Conservation (phyloP, 1,140 invertebrate genomes). For the Asobara japonica region DNA sequence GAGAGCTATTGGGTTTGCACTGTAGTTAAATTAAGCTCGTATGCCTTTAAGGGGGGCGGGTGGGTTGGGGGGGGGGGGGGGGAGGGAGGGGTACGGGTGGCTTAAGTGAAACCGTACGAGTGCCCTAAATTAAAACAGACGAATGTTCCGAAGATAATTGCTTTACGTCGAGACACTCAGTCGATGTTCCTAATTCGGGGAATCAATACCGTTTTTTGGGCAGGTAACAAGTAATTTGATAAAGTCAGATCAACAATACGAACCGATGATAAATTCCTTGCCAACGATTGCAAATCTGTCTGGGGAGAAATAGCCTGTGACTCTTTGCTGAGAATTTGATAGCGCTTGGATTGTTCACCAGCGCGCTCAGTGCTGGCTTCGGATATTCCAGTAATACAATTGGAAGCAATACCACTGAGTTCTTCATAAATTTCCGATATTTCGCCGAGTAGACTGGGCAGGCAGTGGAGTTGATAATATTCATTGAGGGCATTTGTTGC, state of each 20-base stretch:
- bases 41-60: no score
- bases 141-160: no score
- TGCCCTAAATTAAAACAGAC: no score
- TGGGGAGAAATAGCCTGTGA: slow-evolving; percentile 48
- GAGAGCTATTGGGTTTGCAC: no score
- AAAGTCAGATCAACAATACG: not conserved
- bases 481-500: slow-evolving; percentile 90
- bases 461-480: slow-evolving; percentile 67
- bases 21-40: no score
- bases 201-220: no score
- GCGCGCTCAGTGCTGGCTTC: slow-evolving; percentile 54
- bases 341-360: slow-evolving; percentile 55
- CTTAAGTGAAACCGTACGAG: no score
- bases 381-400: slow-evolving; percentile 56
- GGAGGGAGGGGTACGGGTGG: no score
- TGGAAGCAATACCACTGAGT: slow-evolving; percentile 54
- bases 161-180: no score
- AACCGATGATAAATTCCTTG: slow-evolving; percentile 49
- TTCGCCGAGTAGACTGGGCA: slow-evolving; percentile 55
- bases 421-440: slow-evolving; percentile 62
- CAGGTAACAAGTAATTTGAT: not conserved
- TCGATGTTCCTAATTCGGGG: no score
- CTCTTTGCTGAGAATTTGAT: slow-evolving; percentile 53
- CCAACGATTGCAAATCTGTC: slow-evolving; percentile 57
- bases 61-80: no score